Evolutionary conservation across 1,140 invertebrate genomes (phyloP), one percentile per base, ranked within the genome.

Genomic region (Drosophila fuyamai): DNA sequence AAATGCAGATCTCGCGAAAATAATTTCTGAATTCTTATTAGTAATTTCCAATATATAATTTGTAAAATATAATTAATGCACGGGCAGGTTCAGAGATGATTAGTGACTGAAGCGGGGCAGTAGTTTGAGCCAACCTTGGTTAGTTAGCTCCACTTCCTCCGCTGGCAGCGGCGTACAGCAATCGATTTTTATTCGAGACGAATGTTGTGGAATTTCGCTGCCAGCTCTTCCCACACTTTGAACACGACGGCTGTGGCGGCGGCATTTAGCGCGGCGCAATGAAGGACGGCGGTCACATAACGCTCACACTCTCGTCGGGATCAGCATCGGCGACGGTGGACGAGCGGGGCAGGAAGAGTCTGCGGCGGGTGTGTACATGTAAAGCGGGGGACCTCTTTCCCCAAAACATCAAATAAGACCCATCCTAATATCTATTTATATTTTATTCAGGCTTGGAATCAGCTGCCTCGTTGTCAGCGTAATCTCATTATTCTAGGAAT

Each of bases 381-480:
- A 4, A 18, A 12, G 13, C 2, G 7, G 27, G 16, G 14, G n/a
- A 18, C 1, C 7, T 48, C 18, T 18, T 18, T 18, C 23, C 40
- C 9, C 46, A 8, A 6, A 46, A 5, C 4, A 1, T 18, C 16
- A 23, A 16, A 48, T 12, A 51, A 32, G 23, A 56, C 14, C 35
- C 44, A 63, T n/a, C 13, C 10, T 60, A 41, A 67, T 55, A 44
- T 35, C 12, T 10, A 7, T 29, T n/a, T n/a, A 10, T 36, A 13
- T 41, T 0, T 47, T 46, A 93, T 94, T 35, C 81, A 97, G 96
- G 93, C 94, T 92, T 97, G 96, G 97, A 96, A 97, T 85, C 95
- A 96, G 80, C 91, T 97, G 40, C 97, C 97, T n/a, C 94, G 96
- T 79, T 95, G 97, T 83, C 97, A 97, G 92, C 94, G 95, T 43